Evolutionary conservation across 2,888 invertebrate genomes (phyloP).

Genomic region (Notodonta ziczac): DNA sequence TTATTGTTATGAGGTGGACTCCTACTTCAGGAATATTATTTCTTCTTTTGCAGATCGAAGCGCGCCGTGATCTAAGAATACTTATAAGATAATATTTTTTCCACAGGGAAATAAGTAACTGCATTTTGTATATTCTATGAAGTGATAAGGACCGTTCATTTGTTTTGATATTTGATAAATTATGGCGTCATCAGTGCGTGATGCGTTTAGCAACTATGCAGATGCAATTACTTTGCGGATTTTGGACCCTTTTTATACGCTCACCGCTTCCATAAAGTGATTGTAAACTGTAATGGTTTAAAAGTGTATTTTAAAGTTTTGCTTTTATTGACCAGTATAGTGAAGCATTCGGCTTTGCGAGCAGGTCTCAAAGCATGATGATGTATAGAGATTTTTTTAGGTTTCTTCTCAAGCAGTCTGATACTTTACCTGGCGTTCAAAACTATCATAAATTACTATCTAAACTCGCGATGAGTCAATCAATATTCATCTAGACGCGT

Average conservation of each 20-base stretch:
- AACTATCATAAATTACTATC: constrained; percentile 37
- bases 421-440: constrained; percentile 53
- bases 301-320: constrained; percentile 76
- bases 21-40: constrained; percentile 2
- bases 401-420: constrained; percentile 80
- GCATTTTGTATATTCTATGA: constrained; percentile 86
- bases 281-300: constrained; percentile 74
- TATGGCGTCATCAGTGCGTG: constrained; percentile 79
- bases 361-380: constrained; percentile 79
- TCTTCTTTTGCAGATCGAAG: constrained; percentile 78
- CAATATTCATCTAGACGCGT: constrained; percentile 39
- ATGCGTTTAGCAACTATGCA: constrained; percentile 76
- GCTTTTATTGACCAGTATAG: constrained; percentile 74
- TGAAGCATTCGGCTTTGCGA: constrained; percentile 75
- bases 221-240: constrained; percentile 81
- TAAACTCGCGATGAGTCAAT: constrained; percentile 33
- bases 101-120: constrained; percentile 86
- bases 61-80: constrained; percentile 84
- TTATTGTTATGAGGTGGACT: not conserved
- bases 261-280: constrained; percentile 81
- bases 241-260: constrained; percentile 81
- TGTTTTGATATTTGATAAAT: constrained; percentile 84
- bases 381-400: constrained; percentile 82
- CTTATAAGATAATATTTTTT: constrained; percentile 85
- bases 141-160: constrained; percentile 84